Percentiles rank a stretch among this genome's conserved stretches.
Evolutionary conservation across 2,797 vertebrate genomes (phyloP).

Genomic region (Cynopterus sphinx): DNA sequence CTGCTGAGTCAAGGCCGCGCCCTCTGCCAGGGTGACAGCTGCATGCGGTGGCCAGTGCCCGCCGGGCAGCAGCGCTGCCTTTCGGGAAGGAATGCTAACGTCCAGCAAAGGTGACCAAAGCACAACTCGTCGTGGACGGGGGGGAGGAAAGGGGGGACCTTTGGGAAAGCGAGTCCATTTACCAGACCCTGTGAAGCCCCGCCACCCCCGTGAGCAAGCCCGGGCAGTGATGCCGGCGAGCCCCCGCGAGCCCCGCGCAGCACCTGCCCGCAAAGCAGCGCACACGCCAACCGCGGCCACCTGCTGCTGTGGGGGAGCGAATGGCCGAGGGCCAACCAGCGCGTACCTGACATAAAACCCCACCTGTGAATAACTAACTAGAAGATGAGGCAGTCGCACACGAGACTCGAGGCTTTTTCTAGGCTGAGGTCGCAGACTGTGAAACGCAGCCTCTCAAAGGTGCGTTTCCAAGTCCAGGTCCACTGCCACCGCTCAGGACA

Average conservation of each 20-base stretch:
- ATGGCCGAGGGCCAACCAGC: neutral
- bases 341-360: neutral
- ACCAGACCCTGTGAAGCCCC: no score
- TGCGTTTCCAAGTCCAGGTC: neutral
- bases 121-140: rapidly evolving
- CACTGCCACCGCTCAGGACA: no score
- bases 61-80: neutral
- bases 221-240: no score
- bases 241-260: rapidly evolving
- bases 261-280: neutral
- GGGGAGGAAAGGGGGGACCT: no score
- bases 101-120: neutral
- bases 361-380: neutral
- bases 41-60: neutral
- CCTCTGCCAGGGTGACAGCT: neutral
- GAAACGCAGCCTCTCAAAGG: no score
- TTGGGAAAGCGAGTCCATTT: neutral
- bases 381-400: neutral
- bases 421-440: neutral
- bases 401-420: neutral
- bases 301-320: neutral
- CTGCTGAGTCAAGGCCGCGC: no score
- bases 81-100: neutral
- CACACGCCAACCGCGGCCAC: rapidly evolving
- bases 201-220: neutral